A percentile compares a stretch with the other conserved stretches of the same genome.
Evolutionary conservation across 2,888 invertebrate species (phyloP).

Genomic region (Mesorhabditis sp.): DNA sequence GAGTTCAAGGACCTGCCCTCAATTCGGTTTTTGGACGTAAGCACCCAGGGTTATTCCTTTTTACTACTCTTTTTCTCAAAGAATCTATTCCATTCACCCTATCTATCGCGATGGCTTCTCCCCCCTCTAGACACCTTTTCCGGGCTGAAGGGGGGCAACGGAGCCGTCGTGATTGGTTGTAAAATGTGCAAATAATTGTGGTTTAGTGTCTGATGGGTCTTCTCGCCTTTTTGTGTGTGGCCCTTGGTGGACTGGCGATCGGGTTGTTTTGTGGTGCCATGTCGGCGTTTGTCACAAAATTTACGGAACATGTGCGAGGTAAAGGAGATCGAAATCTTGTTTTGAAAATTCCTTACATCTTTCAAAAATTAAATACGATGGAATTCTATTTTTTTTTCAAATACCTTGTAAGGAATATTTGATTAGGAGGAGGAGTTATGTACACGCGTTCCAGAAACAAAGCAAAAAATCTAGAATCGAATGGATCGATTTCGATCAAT

Average conservation of each 20-base stretch:
- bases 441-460: too few relatives aligned
- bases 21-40: constrained; percentile 50
- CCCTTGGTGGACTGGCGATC: constrained; percentile 62
- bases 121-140: not conserved
- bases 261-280: constrained; percentile 63
- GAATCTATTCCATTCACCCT: not conserved
- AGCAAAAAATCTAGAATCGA: too few relatives aligned
- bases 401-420: too few relatives aligned
- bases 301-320: constrained; percentile 57
- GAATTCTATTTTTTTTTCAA: too few relatives aligned
- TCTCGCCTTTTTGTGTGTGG: constrained; percentile 63
- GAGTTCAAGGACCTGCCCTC: constrained; percentile 57
- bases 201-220: constrained; percentile 61
- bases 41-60: constrained; percentile 2
- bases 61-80: constrained; percentile 1
- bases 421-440: too few relatives aligned
- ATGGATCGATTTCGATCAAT: too few relatives aligned
- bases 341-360: not conserved
- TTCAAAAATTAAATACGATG: too few relatives aligned
- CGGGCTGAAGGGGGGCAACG: not conserved
- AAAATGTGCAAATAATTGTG: not conserved
- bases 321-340: not conserved
- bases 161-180: not conserved
- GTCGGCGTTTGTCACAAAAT: constrained; percentile 61
- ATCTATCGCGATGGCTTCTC: not conserved